These are phyloP conservation scores for Propithecus deckenii DNA, from an alignment of 2,797 vertebrate species.

Conservation along the genomic window DNA sequence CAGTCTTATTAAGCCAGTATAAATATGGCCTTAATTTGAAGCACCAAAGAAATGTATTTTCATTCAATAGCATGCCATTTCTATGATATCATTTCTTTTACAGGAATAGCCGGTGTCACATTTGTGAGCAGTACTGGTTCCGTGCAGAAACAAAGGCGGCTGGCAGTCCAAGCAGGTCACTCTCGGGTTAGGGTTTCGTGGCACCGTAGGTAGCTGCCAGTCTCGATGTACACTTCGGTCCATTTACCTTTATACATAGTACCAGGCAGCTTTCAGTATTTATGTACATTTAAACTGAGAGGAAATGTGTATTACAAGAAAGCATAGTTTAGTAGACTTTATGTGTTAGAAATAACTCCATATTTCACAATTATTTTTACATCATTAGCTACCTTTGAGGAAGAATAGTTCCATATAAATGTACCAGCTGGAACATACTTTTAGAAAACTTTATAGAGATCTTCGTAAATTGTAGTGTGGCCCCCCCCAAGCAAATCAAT, in stretches of 20 bases:
- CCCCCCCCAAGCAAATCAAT: neutral
- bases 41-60: constrained; percentile 25
- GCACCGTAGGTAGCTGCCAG: neutral
- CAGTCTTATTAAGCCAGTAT: neutral
- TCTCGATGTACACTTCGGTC: neutral
- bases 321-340: neutral
- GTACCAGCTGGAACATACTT: neutral
- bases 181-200: neutral
- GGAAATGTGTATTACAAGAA: neutral
- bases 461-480: neutral
- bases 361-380: constrained; percentile 6
- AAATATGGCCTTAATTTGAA: constrained; percentile 35
- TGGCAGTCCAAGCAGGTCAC: neutral
- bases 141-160: neutral
- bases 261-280: neutral
- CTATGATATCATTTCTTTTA: neutral
- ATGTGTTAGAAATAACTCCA: neutral
- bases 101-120: neutral
- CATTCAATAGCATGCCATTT: neutral
- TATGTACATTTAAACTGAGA: constrained; percentile 4
- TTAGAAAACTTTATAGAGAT: constrained; percentile 23
- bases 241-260: constrained; percentile 4
- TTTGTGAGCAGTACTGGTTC: neutral
- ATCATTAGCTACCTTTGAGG: neutral
- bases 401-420: neutral